Evolutionary conservation across 2,888 invertebrate genomes (phyloP).

Genomic region (Cataglyphis rosenhaueri): DNA sequence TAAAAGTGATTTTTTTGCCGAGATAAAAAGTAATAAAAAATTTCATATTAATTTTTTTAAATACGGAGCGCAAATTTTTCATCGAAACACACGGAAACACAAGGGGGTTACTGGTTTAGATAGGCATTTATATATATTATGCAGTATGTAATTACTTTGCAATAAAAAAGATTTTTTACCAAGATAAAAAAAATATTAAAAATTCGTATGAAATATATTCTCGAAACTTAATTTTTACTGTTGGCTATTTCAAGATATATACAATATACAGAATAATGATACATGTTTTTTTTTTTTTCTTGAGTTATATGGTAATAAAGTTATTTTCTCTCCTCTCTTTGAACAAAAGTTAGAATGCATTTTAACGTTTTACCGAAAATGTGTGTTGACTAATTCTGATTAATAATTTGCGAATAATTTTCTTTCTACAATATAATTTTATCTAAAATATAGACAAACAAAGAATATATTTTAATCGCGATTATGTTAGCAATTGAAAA

Average conservation of each 20-base stretch:
- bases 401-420: not conserved
- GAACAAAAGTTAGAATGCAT: constrained; percentile 22
- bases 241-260: constrained; percentile 31
- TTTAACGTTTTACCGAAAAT: not conserved
- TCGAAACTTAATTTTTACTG: not conserved
- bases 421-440: not conserved
- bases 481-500: not conserved
- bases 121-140: constrained; percentile 51
- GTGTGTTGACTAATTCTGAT: constrained; percentile 8
- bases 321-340: constrained; percentile 10
- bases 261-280: constrained; percentile 22
- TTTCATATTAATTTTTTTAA: constrained; percentile 57
- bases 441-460: not conserved
- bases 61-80: constrained; percentile 47
- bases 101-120: constrained; percentile 52
- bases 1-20: constrained; percentile 54
- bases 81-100: constrained; percentile 49
- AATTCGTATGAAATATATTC: constrained; percentile 40
- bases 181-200: constrained; percentile 50
- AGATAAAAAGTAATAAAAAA: constrained; percentile 56
- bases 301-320: constrained; percentile 22
- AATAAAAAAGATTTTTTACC: constrained; percentile 42
- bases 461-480: not conserved
- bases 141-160: constrained; percentile 49
- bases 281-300: not conserved